Base-by-base conservation (phyloP, 2,888 invertebrate species). In the Diaprepes abbreviatus region DNA sequence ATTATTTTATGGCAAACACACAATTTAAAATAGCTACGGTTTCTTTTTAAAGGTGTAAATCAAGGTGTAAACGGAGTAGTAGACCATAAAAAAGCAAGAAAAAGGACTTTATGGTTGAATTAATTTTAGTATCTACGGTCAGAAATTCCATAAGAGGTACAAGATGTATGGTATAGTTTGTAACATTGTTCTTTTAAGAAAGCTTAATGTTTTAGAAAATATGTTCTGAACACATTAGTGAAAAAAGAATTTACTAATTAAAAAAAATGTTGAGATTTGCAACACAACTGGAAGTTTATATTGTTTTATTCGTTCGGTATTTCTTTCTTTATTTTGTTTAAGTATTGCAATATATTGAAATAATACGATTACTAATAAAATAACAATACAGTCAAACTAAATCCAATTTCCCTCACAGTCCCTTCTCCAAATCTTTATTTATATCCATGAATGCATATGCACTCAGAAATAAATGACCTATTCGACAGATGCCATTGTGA, bases 401-500 rank as follows among this genome's bases (percentile, higher is more conserved):
- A 45, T 21, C 21, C 45, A 40, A 58, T 40, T 58, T 16, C 14
- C 43, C 14, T 21, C 21, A 19, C 5, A 19, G 28, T 48, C 33
- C 21, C 36, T 36, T 19, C 14, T 36, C 12, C 10, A 60, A 60
- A 60, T 48, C 50, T 31, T 62, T 35, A 62, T 62, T 62, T 62
- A 62, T 62, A 48, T 36, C 36, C 50, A 19, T 40, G 24, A 50
- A 50, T 62, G 60, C 60, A 62, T 62, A 50, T 62, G 60, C 50
- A 50, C 48, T 16, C n/a, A 17, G 14, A 62, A 62, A 62, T 62
- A 62, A 50, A 62, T 50, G 50, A 16, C 19, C 60, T 16, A 48
- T 60, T 60, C 60, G 45, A 60, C 60, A 60, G 60, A 45, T 60
- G 60, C 48, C 45, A 60, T 60, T 60, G 60, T 55, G 55, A 12